These are phyloP conservation scores for Cheiracanthium punctorium DNA, from an alignment of 2,888 invertebrate species.

Conservation along the genomic window DNA sequence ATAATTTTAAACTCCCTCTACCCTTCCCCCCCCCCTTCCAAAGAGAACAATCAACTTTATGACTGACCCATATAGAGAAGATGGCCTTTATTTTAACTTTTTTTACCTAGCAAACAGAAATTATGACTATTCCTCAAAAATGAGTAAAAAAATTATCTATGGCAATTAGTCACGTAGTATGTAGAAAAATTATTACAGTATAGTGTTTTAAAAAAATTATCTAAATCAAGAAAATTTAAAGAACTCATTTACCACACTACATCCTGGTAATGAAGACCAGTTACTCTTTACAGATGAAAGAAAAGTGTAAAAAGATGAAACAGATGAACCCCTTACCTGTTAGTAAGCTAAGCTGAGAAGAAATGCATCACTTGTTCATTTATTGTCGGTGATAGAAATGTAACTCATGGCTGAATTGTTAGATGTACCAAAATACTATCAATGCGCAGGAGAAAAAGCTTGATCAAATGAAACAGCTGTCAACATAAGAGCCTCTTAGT, in stretches of 20 bases:
- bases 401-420: slow-evolving; percentile 54
- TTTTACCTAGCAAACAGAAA: too few species aligned
- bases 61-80: too few species aligned
- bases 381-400: slow-evolving; percentile 35
- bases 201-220: too few species aligned
- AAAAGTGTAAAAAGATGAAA: background rate
- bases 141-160: too few species aligned
- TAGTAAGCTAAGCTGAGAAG: slow-evolving; percentile 42
- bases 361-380: slow-evolving; percentile 41
- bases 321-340: slow-evolving; percentile 52
- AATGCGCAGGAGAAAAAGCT: slow-evolving; percentile 42
- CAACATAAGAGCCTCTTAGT: slow-evolving; percentile 57
- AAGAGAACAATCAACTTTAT: too few species aligned
- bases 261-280: background rate
- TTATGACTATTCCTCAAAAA: too few species aligned
- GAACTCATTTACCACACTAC: background rate
- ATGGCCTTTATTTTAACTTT: too few species aligned
- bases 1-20: too few species aligned
- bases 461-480: slow-evolving; percentile 45
- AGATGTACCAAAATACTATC: slow-evolving; percentile 43
- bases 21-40: too few species aligned
- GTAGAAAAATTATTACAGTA: too few species aligned
- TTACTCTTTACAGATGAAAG: background rate
- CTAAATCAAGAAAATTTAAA: too few species aligned
- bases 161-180: too few species aligned